Conservation (phyloP, 2,797 vertebrate species). For the Phrynocephalus forsythii region DNA sequence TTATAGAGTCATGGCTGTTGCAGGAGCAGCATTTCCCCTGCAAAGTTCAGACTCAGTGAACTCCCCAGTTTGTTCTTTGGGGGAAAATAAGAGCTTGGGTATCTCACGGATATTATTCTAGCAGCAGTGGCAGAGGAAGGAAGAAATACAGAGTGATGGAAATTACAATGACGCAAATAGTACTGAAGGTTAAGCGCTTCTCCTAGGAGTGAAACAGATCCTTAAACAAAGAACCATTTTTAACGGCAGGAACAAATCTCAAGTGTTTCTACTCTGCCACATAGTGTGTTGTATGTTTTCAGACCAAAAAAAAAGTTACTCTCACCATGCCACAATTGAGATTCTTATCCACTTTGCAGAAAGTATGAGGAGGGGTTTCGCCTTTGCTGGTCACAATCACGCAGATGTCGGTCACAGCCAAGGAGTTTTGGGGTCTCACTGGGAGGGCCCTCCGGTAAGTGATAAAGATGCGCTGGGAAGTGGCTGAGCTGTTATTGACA, state of each 20-base stretch:
- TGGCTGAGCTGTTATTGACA: conserved; percentile 97
- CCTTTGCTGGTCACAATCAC: conserved; percentile 96
- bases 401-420: conserved; percentile 96
- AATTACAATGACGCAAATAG: background rate
- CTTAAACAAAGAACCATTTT: too few species aligned
- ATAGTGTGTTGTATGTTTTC: background rate
- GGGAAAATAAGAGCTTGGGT: background rate
- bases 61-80: background rate
- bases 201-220: accelerated
- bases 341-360: conserved; percentile 98
- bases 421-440: conserved; percentile 90
- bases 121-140: conserved; percentile 2
- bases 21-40: background rate
- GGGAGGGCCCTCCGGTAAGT: conserved; percentile 87
- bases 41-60: background rate
- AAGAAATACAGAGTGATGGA: conserved; percentile 5
- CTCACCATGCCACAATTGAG: conserved; percentile 98
- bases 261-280: background rate
- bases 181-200: background rate
- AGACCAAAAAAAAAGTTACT: conserved; percentile 5
- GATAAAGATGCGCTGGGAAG: conserved; percentile 95
- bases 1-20: background rate
- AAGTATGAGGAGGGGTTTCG: conserved; percentile 95
- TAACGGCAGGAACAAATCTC: background rate
- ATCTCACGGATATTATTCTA: background rate